Conservation (phyloP, 2,113 vertebrate species). For the Natator depressus region DNA sequence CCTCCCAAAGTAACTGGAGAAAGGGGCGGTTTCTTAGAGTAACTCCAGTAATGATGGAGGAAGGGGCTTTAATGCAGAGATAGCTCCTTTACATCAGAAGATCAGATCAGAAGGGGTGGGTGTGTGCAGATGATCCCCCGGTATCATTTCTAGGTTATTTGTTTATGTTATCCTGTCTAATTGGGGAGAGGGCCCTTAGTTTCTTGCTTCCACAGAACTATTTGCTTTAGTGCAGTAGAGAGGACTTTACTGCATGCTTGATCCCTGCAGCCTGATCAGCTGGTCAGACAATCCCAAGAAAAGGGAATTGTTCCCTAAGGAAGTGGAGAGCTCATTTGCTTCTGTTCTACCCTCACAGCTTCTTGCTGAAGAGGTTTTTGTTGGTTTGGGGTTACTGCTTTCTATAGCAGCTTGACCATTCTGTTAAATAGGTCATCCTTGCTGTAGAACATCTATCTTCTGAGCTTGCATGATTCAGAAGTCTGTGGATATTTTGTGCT, state of each 20-base stretch:
- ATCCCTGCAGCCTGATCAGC: background rate
- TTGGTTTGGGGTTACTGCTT: background rate
- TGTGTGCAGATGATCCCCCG: background rate
- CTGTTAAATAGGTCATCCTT: background rate
- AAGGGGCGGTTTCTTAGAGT: background rate
- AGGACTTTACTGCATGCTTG: background rate
- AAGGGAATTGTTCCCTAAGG: background rate
- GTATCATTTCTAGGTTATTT: background rate
- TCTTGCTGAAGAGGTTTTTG: background rate
- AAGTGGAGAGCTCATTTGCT: background rate
- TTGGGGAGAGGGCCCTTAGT: background rate
- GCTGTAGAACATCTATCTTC: background rate
- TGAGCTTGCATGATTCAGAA: background rate
- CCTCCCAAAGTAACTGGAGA: background rate
- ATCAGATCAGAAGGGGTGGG: background rate
- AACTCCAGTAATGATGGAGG: background rate
- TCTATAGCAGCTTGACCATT: background rate
- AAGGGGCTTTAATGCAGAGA: background rate
- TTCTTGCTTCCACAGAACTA: background rate
- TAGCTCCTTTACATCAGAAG: background rate
- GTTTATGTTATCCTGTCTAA: background rate
- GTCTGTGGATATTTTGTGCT: background rate
- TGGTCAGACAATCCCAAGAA: background rate
- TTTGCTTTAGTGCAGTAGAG: background rate
- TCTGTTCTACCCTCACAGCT: background rate